These are phyloP conservation scores for Tetragonisca angustula DNA, from an alignment of 2,888 invertebrate genomes.

Conservation along the genomic window DNA sequence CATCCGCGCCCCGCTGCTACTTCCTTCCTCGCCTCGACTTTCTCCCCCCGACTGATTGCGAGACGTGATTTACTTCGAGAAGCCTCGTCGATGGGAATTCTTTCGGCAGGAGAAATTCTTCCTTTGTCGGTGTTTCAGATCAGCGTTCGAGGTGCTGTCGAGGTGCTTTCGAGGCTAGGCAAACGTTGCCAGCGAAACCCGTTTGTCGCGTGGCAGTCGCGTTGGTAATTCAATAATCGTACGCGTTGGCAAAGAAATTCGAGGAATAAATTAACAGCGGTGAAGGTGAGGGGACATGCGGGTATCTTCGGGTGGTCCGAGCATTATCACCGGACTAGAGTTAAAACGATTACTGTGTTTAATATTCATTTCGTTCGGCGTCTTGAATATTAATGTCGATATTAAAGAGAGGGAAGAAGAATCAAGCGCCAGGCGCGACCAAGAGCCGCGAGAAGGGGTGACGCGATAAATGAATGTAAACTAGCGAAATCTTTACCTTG, in stretches of 20 bases:
- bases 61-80: slow-evolving; percentile 57
- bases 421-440: slow-evolving; percentile 15
- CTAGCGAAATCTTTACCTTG: slow-evolving; percentile 15
- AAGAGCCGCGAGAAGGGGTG: slow-evolving; percentile 32
- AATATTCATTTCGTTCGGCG: slow-evolving; percentile 81
- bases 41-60: background rate
- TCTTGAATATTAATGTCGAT: slow-evolving; percentile 81
- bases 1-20: background rate
- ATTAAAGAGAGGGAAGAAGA: slow-evolving; percentile 64
- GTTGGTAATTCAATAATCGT: background rate
- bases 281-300: background rate
- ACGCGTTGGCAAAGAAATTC: slow-evolving; percentile 29
- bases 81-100: slow-evolving; percentile 31
- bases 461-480: slow-evolving; percentile 46
- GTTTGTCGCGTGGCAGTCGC: background rate
- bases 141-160: background rate
- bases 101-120: background rate
- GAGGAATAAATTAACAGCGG: slow-evolving; percentile 27
- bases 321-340: slow-evolving; percentile 71
- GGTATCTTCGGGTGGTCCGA: slow-evolving; percentile 24
- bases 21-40: background rate
- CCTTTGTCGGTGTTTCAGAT: background rate
- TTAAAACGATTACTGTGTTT: slow-evolving; percentile 82
- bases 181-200: too few species aligned
- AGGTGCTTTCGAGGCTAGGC: background rate